Conservation (phyloP, 2,888 invertebrate species). For the Notocelia uddmanniana region DNA sequence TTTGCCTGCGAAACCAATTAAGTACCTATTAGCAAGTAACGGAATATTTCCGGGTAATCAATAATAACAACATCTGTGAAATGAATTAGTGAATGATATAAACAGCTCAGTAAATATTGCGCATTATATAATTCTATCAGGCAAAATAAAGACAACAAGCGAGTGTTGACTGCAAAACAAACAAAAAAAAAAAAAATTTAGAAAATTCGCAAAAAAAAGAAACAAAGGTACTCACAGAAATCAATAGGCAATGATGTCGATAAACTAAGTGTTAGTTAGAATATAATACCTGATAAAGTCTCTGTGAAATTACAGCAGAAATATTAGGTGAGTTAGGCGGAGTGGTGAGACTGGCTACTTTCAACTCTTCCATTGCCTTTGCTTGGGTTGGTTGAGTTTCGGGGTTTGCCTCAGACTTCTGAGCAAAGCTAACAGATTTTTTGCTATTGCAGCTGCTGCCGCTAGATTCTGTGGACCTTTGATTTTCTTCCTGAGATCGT, state of each 20-base stretch:
- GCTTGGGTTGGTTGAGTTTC: constrained; percentile 73
- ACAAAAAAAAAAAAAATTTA: constrained; percentile 9
- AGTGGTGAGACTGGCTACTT: constrained; percentile 81
- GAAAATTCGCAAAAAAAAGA: constrained; percentile 57
- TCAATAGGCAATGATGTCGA: constrained; percentile 74
- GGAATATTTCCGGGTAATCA: background rate
- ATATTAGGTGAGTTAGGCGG: constrained; percentile 92
- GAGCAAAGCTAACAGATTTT: constrained; percentile 92
- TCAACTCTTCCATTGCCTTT: constrained; percentile 83
- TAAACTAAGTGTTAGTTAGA: constrained; percentile 58
- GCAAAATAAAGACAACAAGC: constrained; percentile 48
- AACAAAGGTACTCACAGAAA: constrained; percentile 82
- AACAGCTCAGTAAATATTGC: constrained; percentile 42
- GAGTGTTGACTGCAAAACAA: constrained; percentile 30
- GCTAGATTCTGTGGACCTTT: constrained; percentile 86
- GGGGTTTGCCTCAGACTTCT: constrained; percentile 78
- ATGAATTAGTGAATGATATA: constrained; percentile 42
- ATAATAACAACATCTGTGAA: constrained; percentile 14
- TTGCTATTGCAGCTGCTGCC: constrained; percentile 87
- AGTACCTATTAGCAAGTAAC: background rate
- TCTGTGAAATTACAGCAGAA: constrained; percentile 86
- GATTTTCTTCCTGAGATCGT: constrained; percentile 88
- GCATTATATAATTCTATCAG: constrained; percentile 37
- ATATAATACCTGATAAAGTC: constrained; percentile 85
- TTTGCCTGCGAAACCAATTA: constrained; percentile 77